These are phyloP conservation scores for Coilia nasus DNA, from an alignment of 2,797 vertebrate species.

Conservation along the genomic window DNA sequence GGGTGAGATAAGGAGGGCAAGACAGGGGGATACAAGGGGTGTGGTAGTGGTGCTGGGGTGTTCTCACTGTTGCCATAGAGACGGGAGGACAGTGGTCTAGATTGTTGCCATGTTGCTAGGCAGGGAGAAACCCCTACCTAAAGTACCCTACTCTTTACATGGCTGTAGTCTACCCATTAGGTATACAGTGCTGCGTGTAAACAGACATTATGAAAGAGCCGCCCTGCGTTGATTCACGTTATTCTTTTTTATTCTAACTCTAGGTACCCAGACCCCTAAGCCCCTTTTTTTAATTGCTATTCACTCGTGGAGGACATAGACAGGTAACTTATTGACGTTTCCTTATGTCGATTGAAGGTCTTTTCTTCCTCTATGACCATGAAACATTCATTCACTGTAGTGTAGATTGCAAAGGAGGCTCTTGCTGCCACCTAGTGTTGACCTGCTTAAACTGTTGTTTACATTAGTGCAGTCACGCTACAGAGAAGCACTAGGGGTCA, in stretches of 20 bases:
- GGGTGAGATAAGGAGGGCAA: conserved; percentile 54
- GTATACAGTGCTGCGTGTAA: neutral
- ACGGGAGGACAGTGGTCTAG: conserved; percentile 76
- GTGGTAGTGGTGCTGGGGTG: conserved; percentile 44
- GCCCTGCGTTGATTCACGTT: neutral
- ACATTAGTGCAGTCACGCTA: neutral
- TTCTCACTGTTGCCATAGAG: conserved; percentile 76
- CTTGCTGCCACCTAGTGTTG: neutral
- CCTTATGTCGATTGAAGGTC: neutral
- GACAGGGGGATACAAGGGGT: conserved; percentile 48
- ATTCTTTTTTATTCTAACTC: too few relatives aligned
- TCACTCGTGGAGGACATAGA: neutral
- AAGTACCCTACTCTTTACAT: neutral
- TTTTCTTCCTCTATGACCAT: neutral
- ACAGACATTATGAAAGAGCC: neutral
- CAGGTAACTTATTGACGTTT: neutral
- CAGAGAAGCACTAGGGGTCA: neutral
- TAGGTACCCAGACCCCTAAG: too few relatives aligned
- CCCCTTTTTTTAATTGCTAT: neutral
- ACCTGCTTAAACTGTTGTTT: conserved; percentile 22
- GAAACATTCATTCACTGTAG: neutral
- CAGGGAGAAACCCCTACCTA: conserved; percentile 57
- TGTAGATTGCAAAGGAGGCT: conserved; percentile 13
- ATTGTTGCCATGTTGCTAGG: conserved; percentile 70
- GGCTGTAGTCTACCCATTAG: neutral